Percentiles rank a stretch among this genome's conserved stretches.
Conservation (phyloP, 2,888 invertebrate species). For the Thalpophila matura region DNA sequence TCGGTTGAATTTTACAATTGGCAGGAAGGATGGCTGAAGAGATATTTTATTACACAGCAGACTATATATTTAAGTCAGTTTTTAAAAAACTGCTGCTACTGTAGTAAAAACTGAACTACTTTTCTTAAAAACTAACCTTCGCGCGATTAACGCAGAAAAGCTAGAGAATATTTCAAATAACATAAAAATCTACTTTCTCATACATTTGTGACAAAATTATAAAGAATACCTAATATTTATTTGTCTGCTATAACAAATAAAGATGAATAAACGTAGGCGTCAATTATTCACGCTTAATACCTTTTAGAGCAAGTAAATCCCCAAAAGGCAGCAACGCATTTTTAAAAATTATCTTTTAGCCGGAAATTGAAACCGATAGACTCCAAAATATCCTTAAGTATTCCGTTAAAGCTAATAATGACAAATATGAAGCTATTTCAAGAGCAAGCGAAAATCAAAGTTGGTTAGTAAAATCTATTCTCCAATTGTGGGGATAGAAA, state of each 20-base stretch:
- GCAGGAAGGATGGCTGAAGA: not conserved
- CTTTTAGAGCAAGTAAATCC: constrained; percentile 17
- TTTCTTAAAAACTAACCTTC: not conserved
- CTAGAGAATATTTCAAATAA: not conserved
- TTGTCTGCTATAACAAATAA: constrained; percentile 13
- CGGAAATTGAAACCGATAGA: constrained; percentile 36
- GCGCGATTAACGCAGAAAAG: not conserved
- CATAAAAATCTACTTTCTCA: constrained; percentile 21
- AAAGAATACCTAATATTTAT: not conserved
- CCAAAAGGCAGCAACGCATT: constrained; percentile 10
- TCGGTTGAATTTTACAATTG: constrained; percentile 9
- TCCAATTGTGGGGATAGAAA: constrained; percentile 14
- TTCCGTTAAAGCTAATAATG: not conserved
- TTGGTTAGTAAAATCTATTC: not conserved
- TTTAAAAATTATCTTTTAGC: constrained; percentile 35
- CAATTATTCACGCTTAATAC: constrained; percentile 26
- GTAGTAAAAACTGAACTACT: not conserved
- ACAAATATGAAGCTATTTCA: not conserved
- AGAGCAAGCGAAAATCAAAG: not conserved
- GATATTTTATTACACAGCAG: not conserved
- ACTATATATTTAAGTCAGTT: no score
- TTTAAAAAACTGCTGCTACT: not conserved
- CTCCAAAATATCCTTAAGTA: constrained; percentile 13
- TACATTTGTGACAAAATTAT: not conserved
- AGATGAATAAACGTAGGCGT: constrained; percentile 34